Percentiles rank a stretch among this genome's conserved stretches.
phyloP scores from a whole-genome alignment of 2,113 vertebrate genomes.

The Paralichthys olivaceus region DNA sequence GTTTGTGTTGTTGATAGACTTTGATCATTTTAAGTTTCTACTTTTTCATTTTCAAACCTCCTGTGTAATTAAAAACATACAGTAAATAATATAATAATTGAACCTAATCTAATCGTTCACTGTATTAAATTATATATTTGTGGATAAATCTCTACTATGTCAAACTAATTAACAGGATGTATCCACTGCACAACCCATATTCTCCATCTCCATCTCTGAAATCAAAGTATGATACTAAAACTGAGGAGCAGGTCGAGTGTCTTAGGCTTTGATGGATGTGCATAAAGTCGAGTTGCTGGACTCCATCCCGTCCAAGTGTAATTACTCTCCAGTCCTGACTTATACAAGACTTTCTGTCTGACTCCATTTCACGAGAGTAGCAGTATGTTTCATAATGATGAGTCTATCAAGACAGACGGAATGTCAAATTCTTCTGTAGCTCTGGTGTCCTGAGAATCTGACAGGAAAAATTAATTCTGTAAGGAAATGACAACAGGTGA shows the following conservation, averaged over 20 bases:
- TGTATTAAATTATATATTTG: too few species aligned
- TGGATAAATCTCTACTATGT: slow-evolving; percentile 38
- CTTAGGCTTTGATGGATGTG: slow-evolving; percentile 66
- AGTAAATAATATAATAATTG: too few species aligned
- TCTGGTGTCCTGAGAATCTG: slow-evolving; percentile 5
- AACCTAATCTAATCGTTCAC: too few species aligned
- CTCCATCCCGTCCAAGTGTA: slow-evolving; percentile 50
- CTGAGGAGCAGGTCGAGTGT: slow-evolving; percentile 53
- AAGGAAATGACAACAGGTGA: neutral
- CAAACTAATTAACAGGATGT: slow-evolving; percentile 49
- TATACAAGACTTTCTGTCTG: slow-evolving; percentile 68
- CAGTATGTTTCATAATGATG: slow-evolving; percentile 46
- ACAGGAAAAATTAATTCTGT: slow-evolving; percentile 4
- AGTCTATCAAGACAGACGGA: slow-evolving; percentile 19
- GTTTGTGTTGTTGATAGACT: neutral
- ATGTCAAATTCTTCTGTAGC: slow-evolving; percentile 7
- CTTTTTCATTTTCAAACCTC: too few species aligned
- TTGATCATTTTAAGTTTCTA: neutral
- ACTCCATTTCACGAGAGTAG: slow-evolving; percentile 48
- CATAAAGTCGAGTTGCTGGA: slow-evolving; percentile 44
- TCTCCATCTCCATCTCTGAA: slow-evolving; percentile 53
- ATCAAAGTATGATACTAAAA: slow-evolving; percentile 53
- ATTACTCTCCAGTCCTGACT: slow-evolving; percentile 67
- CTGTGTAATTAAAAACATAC: too few species aligned
- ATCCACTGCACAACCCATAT: slow-evolving; percentile 3